phyloP scores from a whole-genome alignment of 2,797 vertebrate genomes.

The Gymnodraco acuticeps region DNA sequence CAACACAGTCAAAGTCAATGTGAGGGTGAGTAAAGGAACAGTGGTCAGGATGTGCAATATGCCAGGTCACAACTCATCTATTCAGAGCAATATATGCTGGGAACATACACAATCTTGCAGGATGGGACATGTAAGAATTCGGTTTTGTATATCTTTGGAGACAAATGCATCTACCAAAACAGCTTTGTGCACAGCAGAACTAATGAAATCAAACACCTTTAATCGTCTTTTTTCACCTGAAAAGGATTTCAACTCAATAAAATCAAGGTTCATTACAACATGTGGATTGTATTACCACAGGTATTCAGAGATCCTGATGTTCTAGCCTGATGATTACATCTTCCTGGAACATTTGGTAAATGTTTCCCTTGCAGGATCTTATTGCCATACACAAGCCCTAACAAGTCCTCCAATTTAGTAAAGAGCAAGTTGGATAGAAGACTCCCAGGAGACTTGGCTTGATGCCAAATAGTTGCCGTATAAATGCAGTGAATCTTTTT shows the following conservation, averaged over 20 bases:
- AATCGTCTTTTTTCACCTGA: not conserved
- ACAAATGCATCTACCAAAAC: not conserved
- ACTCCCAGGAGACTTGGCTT: constrained; percentile 14
- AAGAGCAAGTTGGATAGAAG: not conserved
- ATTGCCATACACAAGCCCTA: constrained; percentile 20
- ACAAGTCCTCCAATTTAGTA: constrained; percentile 24
- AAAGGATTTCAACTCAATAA: not conserved
- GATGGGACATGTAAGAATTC: not conserved
- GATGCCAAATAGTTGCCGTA: constrained; percentile 18
- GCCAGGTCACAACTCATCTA: constrained; percentile 25
- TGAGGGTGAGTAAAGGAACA: constrained; percentile 8
- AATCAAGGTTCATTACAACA: not conserved
- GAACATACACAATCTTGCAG: not conserved
- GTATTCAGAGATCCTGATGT: not conserved
- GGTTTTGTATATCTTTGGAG: not conserved
- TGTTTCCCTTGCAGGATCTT: constrained; percentile 9
- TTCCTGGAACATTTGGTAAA: constrained; percentile 4
- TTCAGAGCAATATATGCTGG: not conserved
- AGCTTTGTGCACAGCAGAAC: not conserved
- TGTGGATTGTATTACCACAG: not conserved
- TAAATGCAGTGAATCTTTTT: constrained; percentile 26
- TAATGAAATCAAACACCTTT: not conserved
- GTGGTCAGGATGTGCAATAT: constrained; percentile 2
- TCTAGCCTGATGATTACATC: constrained; percentile 13
- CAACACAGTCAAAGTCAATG: constrained; percentile 25